Evolutionary conservation across 2,888 invertebrate species (phyloP).

Genomic region (Hybos culiciformis): DNA sequence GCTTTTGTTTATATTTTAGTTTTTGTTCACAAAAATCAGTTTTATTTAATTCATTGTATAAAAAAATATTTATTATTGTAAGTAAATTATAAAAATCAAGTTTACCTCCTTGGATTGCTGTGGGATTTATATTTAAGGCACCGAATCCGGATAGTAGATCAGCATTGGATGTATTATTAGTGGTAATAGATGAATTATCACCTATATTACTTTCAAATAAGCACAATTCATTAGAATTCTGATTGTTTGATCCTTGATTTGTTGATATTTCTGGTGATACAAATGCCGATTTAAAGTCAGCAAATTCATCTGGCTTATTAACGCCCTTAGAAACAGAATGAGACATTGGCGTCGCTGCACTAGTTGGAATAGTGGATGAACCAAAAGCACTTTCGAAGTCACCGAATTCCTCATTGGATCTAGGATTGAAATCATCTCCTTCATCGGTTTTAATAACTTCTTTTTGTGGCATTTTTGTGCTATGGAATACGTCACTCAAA

Average conservation of each 20-base stretch:
- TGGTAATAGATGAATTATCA: conserved; percentile 5
- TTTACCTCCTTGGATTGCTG: conserved; percentile 35
- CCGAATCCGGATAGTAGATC: conserved; percentile 40
- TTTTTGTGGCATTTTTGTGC: conserved; percentile 36
- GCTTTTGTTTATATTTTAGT: too few relatives aligned
- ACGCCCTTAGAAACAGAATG: conserved; percentile 11
- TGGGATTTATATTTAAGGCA: conserved; percentile 32
- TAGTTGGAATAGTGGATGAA: conserved; percentile 12
- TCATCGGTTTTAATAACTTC: conserved; percentile 24
- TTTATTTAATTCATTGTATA: too few relatives aligned
- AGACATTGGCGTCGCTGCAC: conserved; percentile 7
- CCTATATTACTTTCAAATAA: conserved; percentile 11
- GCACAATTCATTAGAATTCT: too few relatives aligned
- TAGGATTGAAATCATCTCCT: conserved; percentile 33
- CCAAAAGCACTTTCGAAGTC: conserved; percentile 64
- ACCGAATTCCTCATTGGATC: conserved; percentile 52
- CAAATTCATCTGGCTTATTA: conserved; percentile 50
- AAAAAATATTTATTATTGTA: conserved; percentile 1
- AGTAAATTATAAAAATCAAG: conserved; percentile 7
- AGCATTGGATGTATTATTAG: conserved; percentile 18
- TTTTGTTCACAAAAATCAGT: too few relatives aligned
- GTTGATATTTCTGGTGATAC: conserved; percentile 13
- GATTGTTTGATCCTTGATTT: too few relatives aligned
- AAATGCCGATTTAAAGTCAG: conserved; percentile 68
- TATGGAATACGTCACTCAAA: conserved; percentile 42